Base-by-base conservation (phyloP, 1,140 invertebrate genomes). In the Chlorops oryzae region DNA sequence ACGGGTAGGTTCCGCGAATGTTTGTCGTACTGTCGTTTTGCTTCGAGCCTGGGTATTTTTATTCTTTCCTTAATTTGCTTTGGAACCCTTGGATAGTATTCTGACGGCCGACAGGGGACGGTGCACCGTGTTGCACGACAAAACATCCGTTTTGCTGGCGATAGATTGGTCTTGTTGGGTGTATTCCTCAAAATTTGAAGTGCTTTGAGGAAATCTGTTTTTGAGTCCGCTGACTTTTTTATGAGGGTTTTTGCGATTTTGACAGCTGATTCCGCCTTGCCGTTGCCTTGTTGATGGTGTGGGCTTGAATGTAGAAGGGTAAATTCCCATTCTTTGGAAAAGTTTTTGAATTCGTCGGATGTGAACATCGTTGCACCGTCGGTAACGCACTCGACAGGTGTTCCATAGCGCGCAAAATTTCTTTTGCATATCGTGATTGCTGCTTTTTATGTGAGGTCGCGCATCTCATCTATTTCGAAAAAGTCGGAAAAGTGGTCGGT, bases 271-370 rank as follows among this genome's bases (percentile, higher is more conserved):
- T 69, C 62, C 20, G 52, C 58, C 25, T 48, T 49, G 12, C 60
- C 61, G 50, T 69, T 67, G 13, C 57, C 57, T 50, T 58, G 57
- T 27, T 55, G 51, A 45, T 59, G 59, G 23, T 63, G 40, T 23
- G 63, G 63, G n/a, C 53, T 55, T 22, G 59, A 63, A 6, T 58
- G 61, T 1, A 54, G 15, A 39, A 61, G 59, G 17, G 43, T 12
- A 39, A 63, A 56, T 41, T 52, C 54, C 27, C 48, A 61, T n/a
- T 50, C 24, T 23, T 50, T 34, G 13, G 51, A 47, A 55, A 66
- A 62, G 22, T 38, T 15, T 54, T 45, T 34, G 25, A 65, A 58
- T 21, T 52, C 28, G 22, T 51, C 21, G 44, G 54, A n/a, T n/a
- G n/a, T n/a, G n/a, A n/a, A n/a, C n/a, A n/a, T 38, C 32, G 52